Percentiles rank a stretch among this genome's conserved stretches.
phyloP scores from a whole-genome alignment of 2,888 invertebrate species.

The Conchocele bisecta region DNA sequence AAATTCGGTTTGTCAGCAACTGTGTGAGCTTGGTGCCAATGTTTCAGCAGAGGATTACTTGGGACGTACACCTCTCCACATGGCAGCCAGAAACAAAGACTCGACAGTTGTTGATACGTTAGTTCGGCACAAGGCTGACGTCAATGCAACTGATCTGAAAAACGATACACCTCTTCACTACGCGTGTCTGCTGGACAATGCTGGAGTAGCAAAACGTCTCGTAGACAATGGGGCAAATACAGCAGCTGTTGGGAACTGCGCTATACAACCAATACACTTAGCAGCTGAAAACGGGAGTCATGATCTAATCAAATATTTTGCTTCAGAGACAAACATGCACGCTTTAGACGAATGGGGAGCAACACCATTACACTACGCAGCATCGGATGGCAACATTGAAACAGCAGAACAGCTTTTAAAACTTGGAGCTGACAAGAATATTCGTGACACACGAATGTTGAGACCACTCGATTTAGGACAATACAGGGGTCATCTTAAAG shows the following conservation, averaged over 20 bases:
- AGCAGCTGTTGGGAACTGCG: constrained; percentile 13
- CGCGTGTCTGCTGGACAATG: constrained; percentile 30
- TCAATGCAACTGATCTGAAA: constrained; percentile 17
- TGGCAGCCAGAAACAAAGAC: constrained; percentile 28
- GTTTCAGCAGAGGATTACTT: constrained; percentile 18
- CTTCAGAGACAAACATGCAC: not conserved
- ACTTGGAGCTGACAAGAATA: not conserved
- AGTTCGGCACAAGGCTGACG: constrained; percentile 11
- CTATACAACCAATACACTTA: constrained; percentile 28
- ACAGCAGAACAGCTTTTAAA: constrained; percentile 1
- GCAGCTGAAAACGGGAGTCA: constrained; percentile 28
- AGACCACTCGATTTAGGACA: constrained; percentile 8
- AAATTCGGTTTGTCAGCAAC: not conserved
- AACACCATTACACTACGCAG: constrained; percentile 26
- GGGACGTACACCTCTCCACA: constrained; percentile 29
- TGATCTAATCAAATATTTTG: constrained; percentile 5
- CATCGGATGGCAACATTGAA: constrained; percentile 22
- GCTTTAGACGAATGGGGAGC: constrained; percentile 5
- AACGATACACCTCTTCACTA: constrained; percentile 13
- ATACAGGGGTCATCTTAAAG: constrained; percentile 11
- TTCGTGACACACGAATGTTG: not conserved
- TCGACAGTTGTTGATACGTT: not conserved
- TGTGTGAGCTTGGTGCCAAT: constrained; percentile 18
- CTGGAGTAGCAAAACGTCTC: constrained; percentile 3
- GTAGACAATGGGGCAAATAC: constrained; percentile 9